phyloP scores from a whole-genome alignment of 2,113 vertebrate species.

The Herpetotheres cachinnans region DNA sequence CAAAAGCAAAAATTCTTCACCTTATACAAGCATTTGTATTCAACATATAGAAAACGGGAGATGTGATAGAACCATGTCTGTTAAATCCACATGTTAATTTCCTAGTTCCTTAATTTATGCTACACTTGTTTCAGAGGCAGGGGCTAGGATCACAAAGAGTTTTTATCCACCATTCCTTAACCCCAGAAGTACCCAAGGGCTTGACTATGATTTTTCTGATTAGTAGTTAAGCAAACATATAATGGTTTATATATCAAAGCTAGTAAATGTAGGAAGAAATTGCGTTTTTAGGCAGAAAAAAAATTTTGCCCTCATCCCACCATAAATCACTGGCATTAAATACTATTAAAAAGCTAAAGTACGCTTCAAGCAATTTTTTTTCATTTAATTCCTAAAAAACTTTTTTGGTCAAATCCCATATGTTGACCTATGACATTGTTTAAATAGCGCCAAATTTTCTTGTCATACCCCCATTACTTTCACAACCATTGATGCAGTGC shows the following conservation, averaged over 20 bases:
- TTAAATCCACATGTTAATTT: conserved; percentile 57
- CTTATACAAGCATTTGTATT: conserved; percentile 38
- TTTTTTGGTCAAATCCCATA: conserved; percentile 69
- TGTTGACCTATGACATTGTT: conserved; percentile 77
- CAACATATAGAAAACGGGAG: conserved; percentile 32
- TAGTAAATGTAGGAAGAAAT: conserved; percentile 6
- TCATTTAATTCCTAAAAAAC: conserved; percentile 64
- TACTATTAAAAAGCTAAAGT: conserved; percentile 54
- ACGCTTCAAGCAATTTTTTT: conserved; percentile 38
- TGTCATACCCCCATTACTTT: conserved; percentile 83
- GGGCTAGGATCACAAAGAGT: neutral
- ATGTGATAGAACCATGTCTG: conserved; percentile 1
- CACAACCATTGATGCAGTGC: conserved; percentile 73
- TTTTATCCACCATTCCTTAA: conserved; percentile 1
- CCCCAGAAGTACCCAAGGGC: neutral
- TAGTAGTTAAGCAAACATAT: conserved; percentile 22
- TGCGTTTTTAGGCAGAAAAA: neutral
- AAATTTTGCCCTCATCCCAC: neutral
- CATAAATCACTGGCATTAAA: conserved; percentile 21
- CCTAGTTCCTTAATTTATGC: neutral
- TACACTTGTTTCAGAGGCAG: neutral
- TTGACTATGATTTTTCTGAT: conserved; percentile 37
- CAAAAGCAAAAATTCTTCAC: conserved; percentile 37
- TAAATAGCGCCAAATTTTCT: conserved; percentile 82
- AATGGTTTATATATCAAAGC: conserved; percentile 36